phyloP scores from a whole-genome alignment of 2,888 invertebrate genomes.

The Drosophila fulvimacula region DNA sequence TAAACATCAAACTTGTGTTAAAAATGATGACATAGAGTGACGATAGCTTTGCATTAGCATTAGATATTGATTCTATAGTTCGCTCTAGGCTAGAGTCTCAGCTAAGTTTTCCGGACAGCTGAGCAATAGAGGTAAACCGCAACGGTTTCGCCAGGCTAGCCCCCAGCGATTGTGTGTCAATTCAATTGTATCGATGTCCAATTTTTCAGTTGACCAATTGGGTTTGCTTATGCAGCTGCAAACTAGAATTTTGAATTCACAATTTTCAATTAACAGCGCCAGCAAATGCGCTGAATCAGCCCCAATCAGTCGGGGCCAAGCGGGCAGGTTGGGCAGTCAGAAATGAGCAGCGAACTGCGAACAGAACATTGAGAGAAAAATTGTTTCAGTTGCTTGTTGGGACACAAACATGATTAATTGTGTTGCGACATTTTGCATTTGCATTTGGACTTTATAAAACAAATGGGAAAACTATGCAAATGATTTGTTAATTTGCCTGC shows the following conservation, averaged over 20 bases:
- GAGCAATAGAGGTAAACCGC: neutral
- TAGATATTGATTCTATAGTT: neutral
- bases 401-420: conserved; percentile 24
- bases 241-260: conserved; percentile 69
- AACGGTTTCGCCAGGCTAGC: conserved; percentile 34
- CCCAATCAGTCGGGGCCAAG: neutral
- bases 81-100: too few relatives aligned
- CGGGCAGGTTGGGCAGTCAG: conserved; percentile 10
- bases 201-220: conserved; percentile 34
- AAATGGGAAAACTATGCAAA: conserved; percentile 31
- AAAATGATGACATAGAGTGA: too few relatives aligned
- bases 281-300: conserved; percentile 64
- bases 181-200: conserved; percentile 24
- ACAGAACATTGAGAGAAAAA: conserved; percentile 44
- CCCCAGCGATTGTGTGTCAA: conserved; percentile 33
- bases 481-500: neutral
- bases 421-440: conserved; percentile 40
- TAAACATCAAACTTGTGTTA: too few relatives aligned
- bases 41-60: neutral
- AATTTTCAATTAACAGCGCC: conserved; percentile 68
- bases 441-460: conserved; percentile 8
- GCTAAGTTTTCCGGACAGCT: neutral
- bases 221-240: conserved; percentile 52
- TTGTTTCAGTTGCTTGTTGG: neutral
- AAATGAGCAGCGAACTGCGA: conserved; percentile 46